Conservation (phyloP, 2,888 invertebrate genomes). For the Patella ulyssiponensis region DNA sequence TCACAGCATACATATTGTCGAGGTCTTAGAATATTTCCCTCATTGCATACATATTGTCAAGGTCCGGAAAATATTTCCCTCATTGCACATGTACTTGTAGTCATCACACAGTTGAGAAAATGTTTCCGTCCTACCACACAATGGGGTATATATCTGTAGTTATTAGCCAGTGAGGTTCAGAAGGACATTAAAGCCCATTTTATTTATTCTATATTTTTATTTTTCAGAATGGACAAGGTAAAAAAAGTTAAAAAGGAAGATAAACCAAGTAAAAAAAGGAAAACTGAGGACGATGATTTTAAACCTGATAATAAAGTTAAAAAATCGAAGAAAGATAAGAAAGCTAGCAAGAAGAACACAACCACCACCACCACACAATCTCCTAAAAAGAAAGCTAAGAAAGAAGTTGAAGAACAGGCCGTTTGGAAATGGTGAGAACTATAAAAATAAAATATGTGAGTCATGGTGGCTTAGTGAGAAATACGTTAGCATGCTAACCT, state of each 20-base stretch:
- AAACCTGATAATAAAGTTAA: conserved; percentile 12
- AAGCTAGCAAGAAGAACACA: conserved; percentile 37
- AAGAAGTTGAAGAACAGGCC: conserved; percentile 66
- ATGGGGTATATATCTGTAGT: no score
- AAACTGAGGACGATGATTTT: conserved; percentile 26
- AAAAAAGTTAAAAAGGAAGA: conserved; percentile 47
- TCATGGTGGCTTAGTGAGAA: no score
- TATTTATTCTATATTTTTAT: not conserved
- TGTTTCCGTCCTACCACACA: no score
- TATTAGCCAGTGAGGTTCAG: conserved; percentile 19
- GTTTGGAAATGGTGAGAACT: conserved; percentile 74
- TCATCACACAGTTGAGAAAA: no score
- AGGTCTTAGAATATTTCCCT: no score
- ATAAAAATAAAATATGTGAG: no score
- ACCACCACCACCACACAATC: conserved; percentile 23
- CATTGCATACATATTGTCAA: no score
- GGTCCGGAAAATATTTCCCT: no score
- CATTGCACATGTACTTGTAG: no score
- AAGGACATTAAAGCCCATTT: conserved; percentile 1
- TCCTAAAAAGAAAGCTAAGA: conserved; percentile 42
- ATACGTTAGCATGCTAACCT: no score
- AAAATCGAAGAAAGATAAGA: conserved; percentile 52
- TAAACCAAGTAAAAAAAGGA: conserved; percentile 32
- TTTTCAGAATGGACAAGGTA: conserved; percentile 43
- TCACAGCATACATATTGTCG: no score